Base-by-base conservation (phyloP, 2,797 vertebrate species). In the Sebastes flavidus region DNA sequence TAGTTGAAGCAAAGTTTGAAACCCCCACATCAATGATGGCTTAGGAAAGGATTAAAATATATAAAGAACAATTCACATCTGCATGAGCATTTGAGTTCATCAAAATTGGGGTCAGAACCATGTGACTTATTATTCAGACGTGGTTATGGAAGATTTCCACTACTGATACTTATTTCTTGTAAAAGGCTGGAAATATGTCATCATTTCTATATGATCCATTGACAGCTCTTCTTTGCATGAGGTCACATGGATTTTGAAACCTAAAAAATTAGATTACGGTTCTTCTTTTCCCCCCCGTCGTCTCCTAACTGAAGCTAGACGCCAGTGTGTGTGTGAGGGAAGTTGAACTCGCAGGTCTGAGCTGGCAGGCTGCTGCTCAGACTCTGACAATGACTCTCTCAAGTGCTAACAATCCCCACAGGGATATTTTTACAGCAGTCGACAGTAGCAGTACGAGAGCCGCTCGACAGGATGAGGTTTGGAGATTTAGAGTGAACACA, bases 381-480 rank as follows among this genome's bases (percentile, higher is more conserved):
- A 56, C 77, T 13, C 29, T 71, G 77, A 75, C 79, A 85, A 36
- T 34, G 81, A 89, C 80, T 87, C 71, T 80, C 70, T 86, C 61
- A 55, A 86, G 82, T 83, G 80, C 85, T 79, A 76, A 90, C 73
- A 75, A 66, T 61, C 72, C 87, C 82, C 66, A 14, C 36, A 6
- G 88, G 80, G 85, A 73, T 67, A 9, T 78, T 82, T 86, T 75
- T 85, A 75, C 67, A 81, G 78, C 82, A 27, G 71, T 25, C 27
- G 63, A 80, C 87, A 74, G 79, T 58, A 52, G 80, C 79, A 36
- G 69, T 22, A 59, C 27, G 27, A 70, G 75, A 71, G 76, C 65
- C 10, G 67, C 85, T 82, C 68, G 42, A 78, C 81, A 69, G 61
- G 34, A 79, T 55, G 72, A 77, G 75, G 61, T 80, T 65, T 52